Percentiles rank a stretch among this genome's conserved stretches.
These are phyloP conservation scores for Lophotis ruficrista DNA, from an alignment of 2,113 vertebrate species.

Conservation along the genomic window DNA sequence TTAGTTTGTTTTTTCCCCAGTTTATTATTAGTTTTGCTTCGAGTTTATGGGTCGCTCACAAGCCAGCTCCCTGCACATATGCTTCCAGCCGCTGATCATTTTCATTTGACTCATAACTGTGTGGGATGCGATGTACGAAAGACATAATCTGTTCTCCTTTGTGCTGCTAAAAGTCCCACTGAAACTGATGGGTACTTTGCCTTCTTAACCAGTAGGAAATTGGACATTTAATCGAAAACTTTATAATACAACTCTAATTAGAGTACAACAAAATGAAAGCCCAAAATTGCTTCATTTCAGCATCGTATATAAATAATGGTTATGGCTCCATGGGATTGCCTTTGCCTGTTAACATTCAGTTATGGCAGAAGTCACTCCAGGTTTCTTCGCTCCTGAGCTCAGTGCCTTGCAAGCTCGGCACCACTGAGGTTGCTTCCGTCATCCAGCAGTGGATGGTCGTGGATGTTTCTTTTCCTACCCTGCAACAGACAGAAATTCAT, in stretches of 20 bases:
- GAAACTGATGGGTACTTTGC: neutral
- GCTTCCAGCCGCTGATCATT: neutral
- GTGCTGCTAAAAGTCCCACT: neutral
- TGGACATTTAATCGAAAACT: slow-evolving; percentile 36
- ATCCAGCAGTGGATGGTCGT: neutral
- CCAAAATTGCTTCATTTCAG: slow-evolving; percentile 17
- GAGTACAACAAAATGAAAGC: slow-evolving; percentile 11
- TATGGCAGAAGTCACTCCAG: neutral
- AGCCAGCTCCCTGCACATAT: neutral
- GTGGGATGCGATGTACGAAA: neutral
- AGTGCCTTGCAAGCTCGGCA: neutral
- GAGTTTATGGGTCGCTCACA: neutral
- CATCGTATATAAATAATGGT: neutral
- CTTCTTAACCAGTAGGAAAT: slow-evolving; percentile 28
- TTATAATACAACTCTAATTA: slow-evolving; percentile 42
- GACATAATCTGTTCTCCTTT: neutral
- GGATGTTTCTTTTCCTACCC: neutral
- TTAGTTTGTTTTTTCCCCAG: neutral
- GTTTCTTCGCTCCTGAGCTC: neutral
- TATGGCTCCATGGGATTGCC: neutral
- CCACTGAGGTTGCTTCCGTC: neutral
- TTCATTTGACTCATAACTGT: neutral
- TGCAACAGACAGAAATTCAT: neutral
- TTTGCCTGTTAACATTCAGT: neutral
- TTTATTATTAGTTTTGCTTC: neutral